Base-by-base conservation (phyloP, 1,140 invertebrate species). In the Nymphalis io region DNA sequence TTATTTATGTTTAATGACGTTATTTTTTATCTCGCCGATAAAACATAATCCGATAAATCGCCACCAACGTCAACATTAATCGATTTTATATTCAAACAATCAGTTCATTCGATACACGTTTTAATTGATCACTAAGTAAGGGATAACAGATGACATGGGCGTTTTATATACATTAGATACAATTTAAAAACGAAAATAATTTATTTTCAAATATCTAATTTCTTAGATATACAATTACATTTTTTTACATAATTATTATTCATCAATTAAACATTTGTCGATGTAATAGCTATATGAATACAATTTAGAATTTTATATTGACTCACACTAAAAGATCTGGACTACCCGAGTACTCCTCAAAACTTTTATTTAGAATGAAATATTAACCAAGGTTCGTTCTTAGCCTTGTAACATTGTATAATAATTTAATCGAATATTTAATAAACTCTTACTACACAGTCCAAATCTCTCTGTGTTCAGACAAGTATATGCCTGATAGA, bases 141-240 rank as follows among this genome's bases (percentile, higher is more conserved):
- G 20, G 18, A 53, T 53, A 53, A 53, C 18, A 53, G 20, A 53
- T 53, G 18, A 53, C 18, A 21, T 33, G 44, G n/a, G n/a, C 16
- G 20, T 21, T 21, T 39, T 40, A 51, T 60, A 42, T 23, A 62
- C 60, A 62, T 23, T 61, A 61, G 42, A 16, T 62, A 62, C 42
- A 48, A 40, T 16, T 62, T 62, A 16, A 62, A 46, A 62, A 33
- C 16, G 27, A 62, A 62, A 62, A 62, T 61, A 48, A 60, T 61
- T 61, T 61, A 61, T 61, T 38, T 42, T 42, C 16, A 44, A 46
- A 60, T 39, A 60, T 46, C 59, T 44, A 60, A 44, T 46, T 4
- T 27, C 21, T 48, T 38, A 53, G 48, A 53, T 6, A 53, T 53
- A 53, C 48, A 38, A 27, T 48, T 62, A 62, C 60, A 62, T 48